Evolutionary conservation across 2,888 invertebrate species (phyloP).

Genomic region (Caradrina clavipalpis): DNA sequence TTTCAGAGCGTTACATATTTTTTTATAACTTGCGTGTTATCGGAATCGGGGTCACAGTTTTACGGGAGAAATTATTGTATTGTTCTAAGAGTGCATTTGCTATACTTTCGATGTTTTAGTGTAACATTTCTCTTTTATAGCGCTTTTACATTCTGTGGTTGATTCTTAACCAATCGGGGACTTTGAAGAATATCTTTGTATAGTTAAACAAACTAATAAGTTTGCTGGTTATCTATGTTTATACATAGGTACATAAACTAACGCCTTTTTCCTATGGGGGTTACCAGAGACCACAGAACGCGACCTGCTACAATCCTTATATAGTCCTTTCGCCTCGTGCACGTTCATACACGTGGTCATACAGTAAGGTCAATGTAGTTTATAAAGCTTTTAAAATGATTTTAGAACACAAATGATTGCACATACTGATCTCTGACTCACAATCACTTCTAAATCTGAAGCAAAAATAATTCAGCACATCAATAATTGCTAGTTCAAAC

Average conservation of each 20-base stretch:
- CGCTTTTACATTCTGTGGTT: slow-evolving; percentile 10
- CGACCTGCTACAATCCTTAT: no score
- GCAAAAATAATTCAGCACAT: slow-evolving; percentile 22
- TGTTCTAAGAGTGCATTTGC: slow-evolving; percentile 50
- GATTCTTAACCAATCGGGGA: neutral
- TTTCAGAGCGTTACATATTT: slow-evolving; percentile 54
- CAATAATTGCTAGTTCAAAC: slow-evolving; percentile 37
- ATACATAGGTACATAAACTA: no score
- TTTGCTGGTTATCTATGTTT: no score
- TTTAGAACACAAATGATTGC: neutral
- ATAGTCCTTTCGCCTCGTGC: no score
- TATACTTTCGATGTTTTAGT: slow-evolving; percentile 52
- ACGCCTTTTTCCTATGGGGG: no score
- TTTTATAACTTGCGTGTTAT: slow-evolving; percentile 52
- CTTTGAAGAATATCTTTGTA: no score
- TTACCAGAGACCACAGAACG: no score
- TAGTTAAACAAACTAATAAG: no score
- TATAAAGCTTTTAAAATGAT: neutral
- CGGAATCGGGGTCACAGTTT: slow-evolving; percentile 51
- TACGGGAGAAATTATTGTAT: slow-evolving; percentile 52
- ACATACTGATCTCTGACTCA: neutral
- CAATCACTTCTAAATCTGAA: slow-evolving; percentile 13
- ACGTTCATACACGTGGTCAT: no score
- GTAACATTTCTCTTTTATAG: slow-evolving; percentile 57
- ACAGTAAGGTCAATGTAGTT: no score